phyloP scores from a whole-genome alignment of 2,888 invertebrate species.

The Dasysyrphus tricinctus region DNA sequence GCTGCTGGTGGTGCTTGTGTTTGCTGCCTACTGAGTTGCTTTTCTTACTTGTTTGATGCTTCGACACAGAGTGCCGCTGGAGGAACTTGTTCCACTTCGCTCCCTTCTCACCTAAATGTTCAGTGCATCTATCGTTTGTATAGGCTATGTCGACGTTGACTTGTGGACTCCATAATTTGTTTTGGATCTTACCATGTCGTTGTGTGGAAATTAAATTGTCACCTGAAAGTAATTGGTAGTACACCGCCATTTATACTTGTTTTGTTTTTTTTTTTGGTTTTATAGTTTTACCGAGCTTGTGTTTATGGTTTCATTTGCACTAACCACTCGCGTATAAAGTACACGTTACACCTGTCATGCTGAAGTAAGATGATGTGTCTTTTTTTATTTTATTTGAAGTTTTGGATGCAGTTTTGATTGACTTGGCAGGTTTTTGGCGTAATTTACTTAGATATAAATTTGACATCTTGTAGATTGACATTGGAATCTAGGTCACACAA shows the following conservation, averaged over 20 bases:
- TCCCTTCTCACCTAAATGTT: neutral
- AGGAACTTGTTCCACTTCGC: constrained; percentile 1
- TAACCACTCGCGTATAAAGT: constrained; percentile 21
- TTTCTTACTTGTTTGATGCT: constrained; percentile 41
- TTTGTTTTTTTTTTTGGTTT: constrained; percentile 36
- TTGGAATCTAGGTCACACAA: constrained; percentile 63
- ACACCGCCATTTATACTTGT: constrained; percentile 46
- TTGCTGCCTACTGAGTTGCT: constrained; percentile 55
- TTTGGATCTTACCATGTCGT: constrained; percentile 62
- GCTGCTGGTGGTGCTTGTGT: constrained; percentile 47
- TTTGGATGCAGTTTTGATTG: constrained; percentile 64
- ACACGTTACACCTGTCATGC: constrained; percentile 59
- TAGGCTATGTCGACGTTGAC: constrained; percentile 33
- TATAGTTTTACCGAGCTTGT: constrained; percentile 12
- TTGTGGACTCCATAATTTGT: constrained; percentile 68
- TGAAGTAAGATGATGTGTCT: constrained; percentile 51
- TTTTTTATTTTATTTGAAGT: constrained; percentile 10
- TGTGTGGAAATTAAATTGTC: constrained; percentile 81
- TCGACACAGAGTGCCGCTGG: constrained; percentile 35
- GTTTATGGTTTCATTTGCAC: constrained; percentile 42
- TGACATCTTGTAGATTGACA: constrained; percentile 63
- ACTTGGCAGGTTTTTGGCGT: constrained; percentile 67
- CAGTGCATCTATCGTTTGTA: constrained; percentile 31
- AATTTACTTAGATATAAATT: constrained; percentile 58
- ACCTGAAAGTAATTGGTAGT: constrained; percentile 81